Percentiles rank a stretch among this genome's conserved stretches.
Evolutionary conservation across 2,113 vertebrate genomes (phyloP).

Genomic region (Sciurus niger): DNA sequence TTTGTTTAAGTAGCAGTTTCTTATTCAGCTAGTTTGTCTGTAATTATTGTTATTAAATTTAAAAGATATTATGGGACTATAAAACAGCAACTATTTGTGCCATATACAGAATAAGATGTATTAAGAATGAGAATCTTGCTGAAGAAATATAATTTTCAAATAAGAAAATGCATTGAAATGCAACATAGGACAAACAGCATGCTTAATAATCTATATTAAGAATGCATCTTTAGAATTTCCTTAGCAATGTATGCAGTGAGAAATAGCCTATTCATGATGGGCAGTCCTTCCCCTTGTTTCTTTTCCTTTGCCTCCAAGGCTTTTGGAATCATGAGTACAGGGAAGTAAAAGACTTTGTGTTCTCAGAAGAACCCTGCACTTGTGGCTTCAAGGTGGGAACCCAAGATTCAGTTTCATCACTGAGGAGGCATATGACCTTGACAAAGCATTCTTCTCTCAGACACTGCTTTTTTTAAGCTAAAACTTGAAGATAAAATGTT

Average conservation of each 20-base stretch:
- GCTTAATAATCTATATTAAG: slow-evolving; percentile 16
- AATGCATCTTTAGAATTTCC: slow-evolving; percentile 1
- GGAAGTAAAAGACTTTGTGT: not conserved
- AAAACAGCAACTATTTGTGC: slow-evolving; percentile 56
- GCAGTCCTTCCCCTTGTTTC: not conserved
- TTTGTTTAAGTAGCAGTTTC: slow-evolving; percentile 59
- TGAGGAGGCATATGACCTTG: not conserved
- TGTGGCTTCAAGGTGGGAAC: not conserved
- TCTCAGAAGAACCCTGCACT: not conserved
- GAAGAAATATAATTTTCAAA: slow-evolving; percentile 61
- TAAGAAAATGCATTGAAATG: slow-evolving; percentile 49
- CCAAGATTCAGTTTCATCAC: not conserved
- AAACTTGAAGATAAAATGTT: not conserved
- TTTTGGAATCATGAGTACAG: not conserved
- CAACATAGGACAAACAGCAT: not conserved
- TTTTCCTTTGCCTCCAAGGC: not conserved
- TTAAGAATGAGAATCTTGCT: slow-evolving; percentile 60
- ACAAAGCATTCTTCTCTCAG: not conserved
- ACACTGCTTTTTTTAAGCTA: not conserved
- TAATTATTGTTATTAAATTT: slow-evolving; percentile 76
- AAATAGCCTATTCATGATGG: not conserved
- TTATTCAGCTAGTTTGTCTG: slow-evolving; percentile 61
- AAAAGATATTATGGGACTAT: slow-evolving; percentile 61
- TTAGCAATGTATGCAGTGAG: not conserved
- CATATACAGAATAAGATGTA: slow-evolving; percentile 56